A percentile compares a stretch with the other conserved stretches of the same genome.
Conservation (phyloP, 2,888 invertebrate species). For the Eristalinus sepulchralis region DNA sequence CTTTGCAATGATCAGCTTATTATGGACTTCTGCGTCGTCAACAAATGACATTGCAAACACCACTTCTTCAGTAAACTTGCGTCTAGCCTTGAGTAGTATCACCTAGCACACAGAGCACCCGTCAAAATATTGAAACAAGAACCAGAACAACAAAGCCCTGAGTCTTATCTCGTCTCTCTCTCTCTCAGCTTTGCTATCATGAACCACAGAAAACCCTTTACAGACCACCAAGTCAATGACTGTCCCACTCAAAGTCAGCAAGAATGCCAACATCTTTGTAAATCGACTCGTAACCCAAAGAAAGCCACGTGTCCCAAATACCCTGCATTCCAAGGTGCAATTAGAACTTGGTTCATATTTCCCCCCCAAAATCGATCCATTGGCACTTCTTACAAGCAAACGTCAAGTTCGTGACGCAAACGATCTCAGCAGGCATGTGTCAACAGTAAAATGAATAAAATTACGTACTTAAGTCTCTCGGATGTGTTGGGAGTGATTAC, state of each 20-base stretch:
- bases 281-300: neutral
- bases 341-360: neutral
- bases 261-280: too few relatives aligned
- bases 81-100: neutral
- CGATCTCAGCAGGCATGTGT: neutral
- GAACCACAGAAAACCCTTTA: neutral
- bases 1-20: neutral
- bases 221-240: neutral
- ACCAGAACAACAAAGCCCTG: neutral
- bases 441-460: neutral
- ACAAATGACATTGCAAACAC: neutral
- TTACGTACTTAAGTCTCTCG: neutral
- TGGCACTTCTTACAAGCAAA: neutral
- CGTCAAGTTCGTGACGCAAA: neutral
- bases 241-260: neutral
- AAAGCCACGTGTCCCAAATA: neutral
- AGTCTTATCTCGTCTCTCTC: neutral
- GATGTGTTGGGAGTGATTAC: neutral
- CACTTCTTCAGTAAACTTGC: neutral
- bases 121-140: neutral
- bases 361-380: neutral
- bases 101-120: neutral
- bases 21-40: neutral
- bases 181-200: neutral
- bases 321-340: neutral